These are phyloP conservation scores for Zootermopsis nevadensis DNA, from an alignment of 2,888 invertebrate genomes.

Conservation along the genomic window DNA sequence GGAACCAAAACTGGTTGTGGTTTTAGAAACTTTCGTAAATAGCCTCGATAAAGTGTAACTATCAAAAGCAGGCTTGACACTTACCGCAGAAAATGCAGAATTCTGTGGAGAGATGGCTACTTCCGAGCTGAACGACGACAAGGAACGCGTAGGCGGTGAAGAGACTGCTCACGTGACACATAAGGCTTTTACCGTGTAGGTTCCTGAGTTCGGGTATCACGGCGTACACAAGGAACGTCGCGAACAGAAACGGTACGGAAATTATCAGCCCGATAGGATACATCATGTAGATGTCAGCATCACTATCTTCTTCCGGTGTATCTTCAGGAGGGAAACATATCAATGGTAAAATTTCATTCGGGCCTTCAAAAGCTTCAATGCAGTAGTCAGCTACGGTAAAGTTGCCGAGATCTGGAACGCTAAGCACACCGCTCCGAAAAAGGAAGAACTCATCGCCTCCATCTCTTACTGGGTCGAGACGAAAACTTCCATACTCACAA, in stretches of 20 bases:
- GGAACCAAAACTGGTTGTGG: no score
- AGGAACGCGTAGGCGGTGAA: constrained; percentile 57
- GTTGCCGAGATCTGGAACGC: not conserved
- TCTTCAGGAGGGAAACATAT: constrained; percentile 30
- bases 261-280: constrained; percentile 57
- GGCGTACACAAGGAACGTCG: constrained; percentile 59
- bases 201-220: constrained; percentile 59
- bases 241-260: constrained; percentile 59
- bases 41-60: no score
- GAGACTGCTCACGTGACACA: constrained; percentile 58
- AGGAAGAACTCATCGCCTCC: constrained; percentile 55
- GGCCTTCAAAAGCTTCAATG: constrained; percentile 34
- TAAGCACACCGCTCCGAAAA: not conserved
- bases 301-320: not conserved
- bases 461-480: constrained; percentile 56
- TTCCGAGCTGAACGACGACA: constrained; percentile 54
- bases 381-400: constrained; percentile 41
- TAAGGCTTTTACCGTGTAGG: constrained; percentile 60
- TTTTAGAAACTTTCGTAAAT: no score
- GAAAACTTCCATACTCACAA: constrained; percentile 52
- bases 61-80: no score
- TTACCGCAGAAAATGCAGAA: constrained; percentile 43
- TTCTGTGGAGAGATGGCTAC: not conserved
- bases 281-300: constrained; percentile 5
- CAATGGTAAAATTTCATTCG: constrained; percentile 1